Base-by-base conservation (phyloP, 2,797 vertebrate genomes). In the Tenualosa ilisha region DNA sequence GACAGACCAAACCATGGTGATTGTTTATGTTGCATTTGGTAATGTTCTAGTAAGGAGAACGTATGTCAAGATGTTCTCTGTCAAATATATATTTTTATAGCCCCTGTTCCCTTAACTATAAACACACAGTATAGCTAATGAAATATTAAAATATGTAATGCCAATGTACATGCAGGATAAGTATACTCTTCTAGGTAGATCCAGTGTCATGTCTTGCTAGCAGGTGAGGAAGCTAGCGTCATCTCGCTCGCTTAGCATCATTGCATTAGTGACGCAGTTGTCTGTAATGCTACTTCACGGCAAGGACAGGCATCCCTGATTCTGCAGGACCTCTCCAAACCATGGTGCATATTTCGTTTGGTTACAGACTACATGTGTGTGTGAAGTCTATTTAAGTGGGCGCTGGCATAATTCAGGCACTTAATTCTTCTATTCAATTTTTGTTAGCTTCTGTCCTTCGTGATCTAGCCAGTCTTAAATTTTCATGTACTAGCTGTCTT, bases 231-330 rank as follows among this genome's bases (percentile, higher is more conserved):
- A 22, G 72, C 72, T 79, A 79, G 72, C 72, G 72, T 79, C 72
- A 46, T 40, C 37, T 43, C 20, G 72, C 72, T 17, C 37, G 40
- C 72, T 79, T 79, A 79, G 72, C 72, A 63, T 79, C 72, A 43
- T 6, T 79, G 40, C 40, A 79, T 79, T 79, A 79, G 72, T 79
- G 72, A 79, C 72, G 72, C 72, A 79, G 72, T 79, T 79, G 72
- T 79, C 72, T 79, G 72, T 79, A 46, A 43, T 72, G 65, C 72
- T 79, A 79, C 72, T 79, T 79, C 72, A 79, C 72, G 72, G 72
- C 37, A 79, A 79, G 72, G 72, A n/a, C 72, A 79, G 72, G 37
- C 72, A 79, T 79, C 72, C 40, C 17, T 79, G 72, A 79, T 79
- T 79, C 72, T 43, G 72, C 72, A 79, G 72, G 72, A 79, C 72